These are phyloP conservation scores for Tolmerus cingulatus DNA, from an alignment of 2,888 invertebrate species.

Conservation along the genomic window DNA sequence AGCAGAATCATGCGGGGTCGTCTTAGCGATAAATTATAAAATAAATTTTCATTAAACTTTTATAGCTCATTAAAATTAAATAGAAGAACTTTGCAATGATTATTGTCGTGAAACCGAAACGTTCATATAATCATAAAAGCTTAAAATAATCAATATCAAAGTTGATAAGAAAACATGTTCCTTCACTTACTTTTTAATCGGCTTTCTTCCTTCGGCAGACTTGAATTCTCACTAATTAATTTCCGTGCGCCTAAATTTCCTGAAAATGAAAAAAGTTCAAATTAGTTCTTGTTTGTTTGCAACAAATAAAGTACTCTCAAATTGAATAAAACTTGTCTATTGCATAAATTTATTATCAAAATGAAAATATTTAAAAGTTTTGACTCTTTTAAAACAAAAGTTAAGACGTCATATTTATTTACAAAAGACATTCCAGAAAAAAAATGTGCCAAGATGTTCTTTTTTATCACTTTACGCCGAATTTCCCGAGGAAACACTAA, in stretches of 20 bases:
- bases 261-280: slow-evolving; percentile 19
- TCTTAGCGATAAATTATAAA: not conserved
- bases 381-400: not conserved
- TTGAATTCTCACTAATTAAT: slow-evolving; percentile 33
- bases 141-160: not conserved
- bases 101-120: not conserved
- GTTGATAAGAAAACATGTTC: not conserved
- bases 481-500: not conserved
- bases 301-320: not conserved
- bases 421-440: not conserved
- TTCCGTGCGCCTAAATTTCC: slow-evolving; percentile 43
- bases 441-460: not conserved
- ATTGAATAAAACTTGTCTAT: not conserved
- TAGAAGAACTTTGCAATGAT: not conserved
- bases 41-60: not conserved
- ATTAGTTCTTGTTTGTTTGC: not conserved
- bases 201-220: slow-evolving; percentile 38
- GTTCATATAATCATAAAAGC: not conserved
- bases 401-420: not conserved
- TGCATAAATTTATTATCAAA: not conserved
- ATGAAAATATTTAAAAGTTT: not conserved
- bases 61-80: not conserved
- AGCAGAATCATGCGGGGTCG: not conserved
- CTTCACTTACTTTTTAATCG: slow-evolving; percentile 44
- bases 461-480: not conserved